A percentile compares a stretch with the other conserved stretches of the same genome.
phyloP scores from a whole-genome alignment of 1,140 invertebrate genomes.

The Reticulitermes speratus region DNA sequence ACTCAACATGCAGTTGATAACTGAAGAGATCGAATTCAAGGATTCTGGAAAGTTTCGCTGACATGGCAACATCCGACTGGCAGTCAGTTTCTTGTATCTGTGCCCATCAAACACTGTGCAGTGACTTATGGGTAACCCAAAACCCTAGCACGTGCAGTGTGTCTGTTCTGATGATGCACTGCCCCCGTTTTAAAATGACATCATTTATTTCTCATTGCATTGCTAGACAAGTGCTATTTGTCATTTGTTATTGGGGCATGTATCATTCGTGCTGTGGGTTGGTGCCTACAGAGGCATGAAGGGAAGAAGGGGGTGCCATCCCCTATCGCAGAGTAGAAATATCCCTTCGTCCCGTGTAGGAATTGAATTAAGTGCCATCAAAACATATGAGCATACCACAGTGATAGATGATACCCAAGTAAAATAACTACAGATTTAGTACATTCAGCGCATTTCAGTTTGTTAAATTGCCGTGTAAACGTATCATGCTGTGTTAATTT shows the following conservation, averaged over 20 bases:
- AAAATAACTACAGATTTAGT: background rate
- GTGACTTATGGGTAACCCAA: background rate
- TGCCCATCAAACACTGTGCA: background rate
- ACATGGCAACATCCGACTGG: background rate
- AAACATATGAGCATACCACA: background rate
- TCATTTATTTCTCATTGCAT: background rate
- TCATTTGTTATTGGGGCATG: slow-evolving; percentile 11
- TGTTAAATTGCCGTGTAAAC: slow-evolving; percentile 4
- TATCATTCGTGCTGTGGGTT: background rate
- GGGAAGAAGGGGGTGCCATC: background rate
- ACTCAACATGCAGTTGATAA: background rate
- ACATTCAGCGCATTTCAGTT: background rate
- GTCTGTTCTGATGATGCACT: background rate
- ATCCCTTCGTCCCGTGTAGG: background rate
- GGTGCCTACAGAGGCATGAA: background rate
- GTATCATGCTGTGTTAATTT: background rate
- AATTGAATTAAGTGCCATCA: background rate
- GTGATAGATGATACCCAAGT: background rate
- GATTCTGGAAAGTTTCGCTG: background rate
- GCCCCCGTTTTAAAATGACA: slow-evolving; percentile 11
- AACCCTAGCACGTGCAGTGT: background rate
- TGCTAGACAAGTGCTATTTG: slow-evolving; percentile 11
- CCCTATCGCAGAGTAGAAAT: background rate
- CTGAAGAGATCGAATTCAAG: background rate
- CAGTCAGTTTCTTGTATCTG: background rate